Base-by-base conservation (phyloP, 2,113 vertebrate genomes). In the Otus sunia region DNA sequence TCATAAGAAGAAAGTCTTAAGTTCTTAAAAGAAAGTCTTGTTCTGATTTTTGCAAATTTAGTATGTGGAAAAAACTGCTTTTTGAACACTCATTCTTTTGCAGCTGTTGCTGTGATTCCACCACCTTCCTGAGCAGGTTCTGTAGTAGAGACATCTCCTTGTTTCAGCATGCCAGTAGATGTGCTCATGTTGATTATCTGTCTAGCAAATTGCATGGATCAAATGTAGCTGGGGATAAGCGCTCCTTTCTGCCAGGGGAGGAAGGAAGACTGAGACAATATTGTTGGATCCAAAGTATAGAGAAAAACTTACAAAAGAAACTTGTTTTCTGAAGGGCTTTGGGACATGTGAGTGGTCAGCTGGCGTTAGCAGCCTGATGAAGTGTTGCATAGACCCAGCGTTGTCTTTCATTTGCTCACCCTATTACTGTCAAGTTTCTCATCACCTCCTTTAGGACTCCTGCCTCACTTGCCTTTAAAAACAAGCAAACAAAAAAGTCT, bases 381-480 rank as follows among this genome's bases (percentile, higher is more conserved):
- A 67, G 23, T 1, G 0, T 36, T 3, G 2, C 34, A 12, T 26
- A 78, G 64, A 86, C 56, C 10, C 30, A 29, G 27, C 0, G 0
- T 62, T 7, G 2, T 55, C 49, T 62, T 76, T 76, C 41, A 20
- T 34, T 56, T 71, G 18, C 21, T 71, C 16, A 0, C 10, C 80
- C 29, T 56, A 1, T 39, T 56, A 8, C 23, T 60, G 25, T 50
- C 36, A 27, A 32, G 25, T 86, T 86, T 62, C 41, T 89, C 25
- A 60, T 81, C 47, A 13, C 29, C 29, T 45, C 14, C 29, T 60
- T 22, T 36, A 50, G 52, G 34, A 26, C 27, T 71, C 25, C 41
- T 66, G 29, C 20, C 39, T 66, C 41, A 32, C 21, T 32, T 67
- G 27, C 41, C n/a, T 45, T 87, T 53, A 69, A 69, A 83, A 90